Conservation (phyloP, 64 coral and sea anemone species). For the Pocillopora damicornis region DNA sequence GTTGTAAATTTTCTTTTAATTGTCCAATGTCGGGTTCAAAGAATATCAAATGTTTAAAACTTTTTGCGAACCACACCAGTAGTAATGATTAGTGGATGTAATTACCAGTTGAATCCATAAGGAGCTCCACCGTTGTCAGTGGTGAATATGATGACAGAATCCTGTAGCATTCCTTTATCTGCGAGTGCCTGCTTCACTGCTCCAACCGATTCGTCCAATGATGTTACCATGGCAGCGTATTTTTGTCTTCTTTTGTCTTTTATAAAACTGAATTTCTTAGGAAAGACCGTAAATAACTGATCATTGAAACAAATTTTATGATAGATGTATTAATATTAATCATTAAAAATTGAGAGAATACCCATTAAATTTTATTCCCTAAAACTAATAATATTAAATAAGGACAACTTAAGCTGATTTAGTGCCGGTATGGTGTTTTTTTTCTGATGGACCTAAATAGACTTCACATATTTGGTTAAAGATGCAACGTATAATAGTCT, state of each 20-base stretch:
- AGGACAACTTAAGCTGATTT: background rate
- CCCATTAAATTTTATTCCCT: no score
- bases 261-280: conserved; percentile 57
- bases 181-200: conserved; percentile 53
- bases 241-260: conserved; percentile 57
- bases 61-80: no score
- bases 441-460: background rate
- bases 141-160: conserved; percentile 82
- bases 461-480: no score
- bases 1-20: no score
- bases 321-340: no score
- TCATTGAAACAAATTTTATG: no score
- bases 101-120: conserved; percentile 84
- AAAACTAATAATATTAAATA: no score
- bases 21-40: no score
- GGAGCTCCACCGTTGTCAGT: conserved; percentile 92
- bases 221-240: conserved; percentile 92
- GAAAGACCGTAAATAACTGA: background rate
- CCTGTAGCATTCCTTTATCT: conserved; percentile 61
- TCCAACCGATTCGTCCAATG: conserved; percentile 74
- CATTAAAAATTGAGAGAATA: no score
- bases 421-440: background rate
- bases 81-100: background rate
- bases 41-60: no score
- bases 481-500: no score